Conservation (phyloP, 2,113 vertebrate genomes). For the Pitta sordida region DNA sequence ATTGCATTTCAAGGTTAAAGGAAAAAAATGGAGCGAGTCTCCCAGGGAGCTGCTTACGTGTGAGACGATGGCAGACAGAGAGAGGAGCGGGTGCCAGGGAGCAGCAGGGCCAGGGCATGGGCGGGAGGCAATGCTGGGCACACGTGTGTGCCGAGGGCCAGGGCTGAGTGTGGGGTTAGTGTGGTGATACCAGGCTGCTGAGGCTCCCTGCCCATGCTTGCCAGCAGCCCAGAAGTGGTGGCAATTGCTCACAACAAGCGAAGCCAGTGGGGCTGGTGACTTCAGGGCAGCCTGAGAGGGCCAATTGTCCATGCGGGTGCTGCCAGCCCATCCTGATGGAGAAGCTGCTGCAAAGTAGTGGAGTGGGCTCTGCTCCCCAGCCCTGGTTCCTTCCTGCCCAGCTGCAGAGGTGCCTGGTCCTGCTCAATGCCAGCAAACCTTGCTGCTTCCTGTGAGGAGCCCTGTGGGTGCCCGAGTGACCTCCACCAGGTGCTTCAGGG, state of each 20-base stretch:
- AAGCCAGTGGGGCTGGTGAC: too few relatives aligned
- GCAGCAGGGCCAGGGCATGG: fast-evolving
- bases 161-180: fast-evolving
- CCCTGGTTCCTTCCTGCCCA: not conserved
- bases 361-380: not conserved
- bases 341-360: not conserved
- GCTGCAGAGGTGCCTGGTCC: not conserved
- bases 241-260: fast-evolving
- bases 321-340: fast-evolving
- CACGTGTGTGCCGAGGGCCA: fast-evolving
- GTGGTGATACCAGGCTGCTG: fast-evolving
- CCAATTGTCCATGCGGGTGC: fast-evolving
- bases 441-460: fast-evolving
- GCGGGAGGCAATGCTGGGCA: not conserved
- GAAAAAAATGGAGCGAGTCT: not conserved
- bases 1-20: conserved; percentile 66
- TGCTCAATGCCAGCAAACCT: fast-evolving
- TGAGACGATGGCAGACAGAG: not conserved
- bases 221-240: not conserved
- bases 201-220: not conserved
- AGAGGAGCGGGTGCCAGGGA: fast-evolving
- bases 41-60: not conserved
- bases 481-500: fast-evolving
- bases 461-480: not conserved
- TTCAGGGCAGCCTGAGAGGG: not conserved